phyloP scores from a whole-genome alignment of 2,113 vertebrate genomes.

The Callocephalon fimbriatum region DNA sequence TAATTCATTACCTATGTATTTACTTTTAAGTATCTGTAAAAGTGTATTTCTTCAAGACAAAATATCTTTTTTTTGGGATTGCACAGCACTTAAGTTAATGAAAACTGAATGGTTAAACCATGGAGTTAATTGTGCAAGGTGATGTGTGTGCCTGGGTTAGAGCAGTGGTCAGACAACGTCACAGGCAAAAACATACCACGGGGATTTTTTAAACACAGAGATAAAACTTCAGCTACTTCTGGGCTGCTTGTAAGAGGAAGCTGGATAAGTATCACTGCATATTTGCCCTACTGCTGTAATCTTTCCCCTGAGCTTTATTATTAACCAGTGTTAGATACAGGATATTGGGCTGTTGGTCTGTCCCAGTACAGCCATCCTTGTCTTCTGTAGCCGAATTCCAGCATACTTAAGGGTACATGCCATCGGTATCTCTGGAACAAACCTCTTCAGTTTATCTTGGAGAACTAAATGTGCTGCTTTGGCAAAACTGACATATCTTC shows the following conservation, averaged over 20 bases:
- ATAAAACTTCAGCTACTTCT: background rate
- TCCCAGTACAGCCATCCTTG: background rate
- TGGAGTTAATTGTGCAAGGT: background rate
- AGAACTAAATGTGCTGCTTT: background rate
- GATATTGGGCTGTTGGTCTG: background rate
- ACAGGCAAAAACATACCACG: background rate
- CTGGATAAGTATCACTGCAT: background rate
- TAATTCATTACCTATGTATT: too few relatives aligned
- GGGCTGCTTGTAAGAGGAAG: background rate
- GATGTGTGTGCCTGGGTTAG: background rate
- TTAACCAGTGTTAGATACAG: background rate
- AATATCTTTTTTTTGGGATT: background rate
- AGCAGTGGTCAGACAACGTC: background rate
- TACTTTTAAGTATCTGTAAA: too few relatives aligned
- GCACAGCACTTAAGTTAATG: background rate
- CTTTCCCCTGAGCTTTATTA: background rate
- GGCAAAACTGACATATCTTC: background rate
- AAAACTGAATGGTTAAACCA: background rate
- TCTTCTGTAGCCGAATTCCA: background rate
- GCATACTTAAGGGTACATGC: rapidly evolving
- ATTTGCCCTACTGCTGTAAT: background rate
- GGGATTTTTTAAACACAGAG: background rate
- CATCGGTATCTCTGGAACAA: background rate
- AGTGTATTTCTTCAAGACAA: too few relatives aligned
- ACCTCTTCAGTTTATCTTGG: background rate